Conservation (phyloP, 2,888 invertebrate species). For the Microplitis manilae region DNA sequence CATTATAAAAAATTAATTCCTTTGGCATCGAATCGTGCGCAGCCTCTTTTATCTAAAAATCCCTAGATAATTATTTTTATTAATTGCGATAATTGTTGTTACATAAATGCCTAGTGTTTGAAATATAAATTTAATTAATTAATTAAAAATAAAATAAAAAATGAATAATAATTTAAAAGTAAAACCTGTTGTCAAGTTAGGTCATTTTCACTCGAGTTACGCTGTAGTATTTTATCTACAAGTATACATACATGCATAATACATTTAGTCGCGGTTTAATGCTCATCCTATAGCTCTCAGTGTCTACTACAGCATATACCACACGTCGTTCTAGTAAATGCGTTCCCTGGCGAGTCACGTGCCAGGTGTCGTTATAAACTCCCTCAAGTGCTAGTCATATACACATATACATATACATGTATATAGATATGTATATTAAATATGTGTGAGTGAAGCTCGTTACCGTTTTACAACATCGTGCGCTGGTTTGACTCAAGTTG, state of each 20-base stretch:
- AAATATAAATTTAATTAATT: background rate
- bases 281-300: background rate
- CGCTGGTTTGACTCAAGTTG: background rate
- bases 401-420: background rate
- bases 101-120: background rate
- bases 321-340: conserved; percentile 17
- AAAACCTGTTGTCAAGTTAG: background rate
- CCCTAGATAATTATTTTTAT: no score
- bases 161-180: background rate
- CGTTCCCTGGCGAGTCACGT: conserved; percentile 22
- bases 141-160: background rate
- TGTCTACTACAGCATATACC: background rate
- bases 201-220: background rate
- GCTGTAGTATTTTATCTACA: background rate
- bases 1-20: no score
- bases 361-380: conserved; percentile 33
- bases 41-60: no score
- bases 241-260: background rate
- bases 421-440: background rate
- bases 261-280: background rate
- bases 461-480: conserved; percentile 27
- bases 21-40: no score
- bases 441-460: conserved; percentile 26
- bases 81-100: no score
- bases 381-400: conserved; percentile 26